phyloP scores from a whole-genome alignment of 2,113 vertebrate species.

The Pterocles burchelli region DNA sequence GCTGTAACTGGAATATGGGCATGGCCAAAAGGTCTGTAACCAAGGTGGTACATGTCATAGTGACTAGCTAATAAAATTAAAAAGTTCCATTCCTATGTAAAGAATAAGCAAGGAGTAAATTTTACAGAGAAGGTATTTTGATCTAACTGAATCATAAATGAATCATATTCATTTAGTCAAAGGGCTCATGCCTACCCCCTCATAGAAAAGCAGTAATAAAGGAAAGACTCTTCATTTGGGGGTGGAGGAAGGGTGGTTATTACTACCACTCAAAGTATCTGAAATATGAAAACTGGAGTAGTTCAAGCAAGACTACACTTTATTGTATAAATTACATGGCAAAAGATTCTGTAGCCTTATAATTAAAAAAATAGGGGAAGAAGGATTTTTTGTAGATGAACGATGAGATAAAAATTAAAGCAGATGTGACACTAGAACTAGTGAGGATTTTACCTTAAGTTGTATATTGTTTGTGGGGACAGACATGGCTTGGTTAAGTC shows the following conservation, averaged over 20 bases:
- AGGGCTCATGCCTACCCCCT: not conserved
- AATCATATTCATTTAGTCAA: no score
- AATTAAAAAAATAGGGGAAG: not conserved
- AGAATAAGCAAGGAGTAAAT: not conserved
- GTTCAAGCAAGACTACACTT: not conserved
- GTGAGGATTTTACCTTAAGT: not conserved
- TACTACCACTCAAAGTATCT: not conserved
- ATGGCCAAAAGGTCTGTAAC: not conserved
- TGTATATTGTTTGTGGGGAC: not conserved
- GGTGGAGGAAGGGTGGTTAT: not conserved
- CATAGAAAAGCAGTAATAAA: not conserved
- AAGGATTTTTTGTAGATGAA: not conserved
- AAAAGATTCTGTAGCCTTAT: not conserved
- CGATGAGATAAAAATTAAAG: not conserved
- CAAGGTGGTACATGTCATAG: not conserved
- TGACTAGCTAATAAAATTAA: not conserved
- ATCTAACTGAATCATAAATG: not conserved
- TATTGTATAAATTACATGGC: not conserved
- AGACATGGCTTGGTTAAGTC: not conserved
- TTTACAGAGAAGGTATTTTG: not conserved
- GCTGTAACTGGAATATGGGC: not conserved
- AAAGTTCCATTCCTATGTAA: not conserved
- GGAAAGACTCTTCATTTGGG: not conserved
- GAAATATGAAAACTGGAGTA: not conserved
- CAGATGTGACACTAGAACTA: not conserved